Evolutionary conservation across 2,797 vertebrate genomes (phyloP).

Genomic region (Peromyscus eremicus): DNA sequence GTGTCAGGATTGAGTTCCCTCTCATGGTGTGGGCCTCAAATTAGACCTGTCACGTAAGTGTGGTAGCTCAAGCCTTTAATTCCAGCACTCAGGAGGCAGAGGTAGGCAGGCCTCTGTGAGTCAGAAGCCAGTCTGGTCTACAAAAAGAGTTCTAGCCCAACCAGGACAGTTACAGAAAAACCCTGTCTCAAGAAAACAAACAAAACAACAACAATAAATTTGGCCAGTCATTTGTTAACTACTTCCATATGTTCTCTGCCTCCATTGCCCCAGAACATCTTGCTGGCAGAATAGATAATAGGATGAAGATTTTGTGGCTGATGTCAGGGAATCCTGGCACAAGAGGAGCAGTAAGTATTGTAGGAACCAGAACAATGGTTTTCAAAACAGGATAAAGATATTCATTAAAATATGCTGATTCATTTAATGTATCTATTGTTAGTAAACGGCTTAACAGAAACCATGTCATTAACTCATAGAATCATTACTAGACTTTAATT

Average conservation of each 20-base stretch:
- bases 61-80: background rate
- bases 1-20: background rate
- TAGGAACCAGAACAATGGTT: background rate
- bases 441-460: conserved; percentile 1
- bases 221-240: background rate
- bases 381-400: background rate
- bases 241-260: background rate
- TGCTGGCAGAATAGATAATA: background rate
- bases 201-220: background rate
- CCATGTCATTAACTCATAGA: background rate
- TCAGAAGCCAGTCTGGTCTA: background rate
- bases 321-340: background rate
- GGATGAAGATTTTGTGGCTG: background rate
- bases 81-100: background rate
- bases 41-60: background rate
- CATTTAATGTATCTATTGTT: background rate
- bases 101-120: background rate
- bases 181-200: background rate
- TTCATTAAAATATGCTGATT: background rate
- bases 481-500: background rate
- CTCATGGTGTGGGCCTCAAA: background rate
- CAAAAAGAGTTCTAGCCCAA: background rate
- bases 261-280: background rate
- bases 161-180: background rate
- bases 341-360: background rate